phyloP scores from a whole-genome alignment of 2,888 invertebrate species.

The Ametastegia equiseti region DNA sequence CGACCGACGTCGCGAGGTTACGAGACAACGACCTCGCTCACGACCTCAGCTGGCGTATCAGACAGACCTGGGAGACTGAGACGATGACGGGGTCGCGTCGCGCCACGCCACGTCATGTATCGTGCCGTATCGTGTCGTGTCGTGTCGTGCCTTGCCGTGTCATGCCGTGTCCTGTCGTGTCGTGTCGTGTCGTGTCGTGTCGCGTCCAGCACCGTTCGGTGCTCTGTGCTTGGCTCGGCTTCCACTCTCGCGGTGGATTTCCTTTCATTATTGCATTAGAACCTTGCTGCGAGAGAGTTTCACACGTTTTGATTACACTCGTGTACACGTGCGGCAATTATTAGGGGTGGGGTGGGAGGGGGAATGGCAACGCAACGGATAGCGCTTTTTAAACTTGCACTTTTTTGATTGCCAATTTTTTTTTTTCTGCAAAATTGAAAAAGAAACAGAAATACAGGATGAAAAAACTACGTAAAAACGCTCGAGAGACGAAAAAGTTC shows the following conservation, averaged over 20 bases:
- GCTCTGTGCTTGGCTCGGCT: slow-evolving; percentile 57
- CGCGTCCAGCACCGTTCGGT: slow-evolving; percentile 33
- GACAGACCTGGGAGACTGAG: neutral
- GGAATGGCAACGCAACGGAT: neutral
- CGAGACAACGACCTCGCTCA: slow-evolving; percentile 34
- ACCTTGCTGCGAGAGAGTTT: neutral
- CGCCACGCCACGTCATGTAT: neutral
- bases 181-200: neutral
- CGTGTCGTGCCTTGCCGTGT: slow-evolving; percentile 10
- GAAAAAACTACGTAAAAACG: no score
- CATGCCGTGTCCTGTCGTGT: neutral
- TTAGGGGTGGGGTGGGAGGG: neutral
- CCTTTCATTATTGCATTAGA: slow-evolving; percentile 29
- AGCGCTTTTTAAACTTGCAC: no score
- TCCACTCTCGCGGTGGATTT: slow-evolving; percentile 55
- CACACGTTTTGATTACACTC: neutral
- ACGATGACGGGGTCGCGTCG: no score
- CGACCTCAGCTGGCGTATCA: slow-evolving; percentile 15
- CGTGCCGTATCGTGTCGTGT: neutral
- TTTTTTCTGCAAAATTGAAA: no score
- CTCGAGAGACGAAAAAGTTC: no score
- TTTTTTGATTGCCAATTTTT: no score
- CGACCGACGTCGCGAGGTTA: neutral
- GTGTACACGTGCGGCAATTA: neutral
- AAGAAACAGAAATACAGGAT: no score